These are phyloP conservation scores for Gastracanthus pulcherrimus DNA, from an alignment of 2,888 invertebrate species.

Conservation along the genomic window DNA sequence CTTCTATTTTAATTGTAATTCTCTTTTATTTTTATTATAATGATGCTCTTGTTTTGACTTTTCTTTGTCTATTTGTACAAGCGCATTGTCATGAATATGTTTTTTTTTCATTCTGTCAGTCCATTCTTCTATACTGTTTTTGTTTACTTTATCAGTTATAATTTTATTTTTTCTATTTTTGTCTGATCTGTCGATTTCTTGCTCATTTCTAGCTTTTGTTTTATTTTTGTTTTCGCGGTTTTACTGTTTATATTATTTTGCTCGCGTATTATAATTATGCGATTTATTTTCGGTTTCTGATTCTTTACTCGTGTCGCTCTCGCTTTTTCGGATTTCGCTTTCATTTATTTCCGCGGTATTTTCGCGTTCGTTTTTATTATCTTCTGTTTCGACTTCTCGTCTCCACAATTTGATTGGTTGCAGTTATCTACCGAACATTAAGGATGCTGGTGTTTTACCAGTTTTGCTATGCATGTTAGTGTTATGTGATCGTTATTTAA, in stretches of 20 bases:
- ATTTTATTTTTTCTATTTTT: not conserved
- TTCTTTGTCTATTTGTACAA: not conserved
- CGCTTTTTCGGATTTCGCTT: not conserved
- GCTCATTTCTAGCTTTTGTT: not conserved
- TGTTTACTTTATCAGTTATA: not conserved
- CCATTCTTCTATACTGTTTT: not conserved
- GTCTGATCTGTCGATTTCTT: not conserved
- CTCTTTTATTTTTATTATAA: not conserved
- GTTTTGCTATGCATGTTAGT: not conserved
- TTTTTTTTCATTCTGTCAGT: not conserved
- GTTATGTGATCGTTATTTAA: too few species aligned
- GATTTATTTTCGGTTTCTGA: not conserved
- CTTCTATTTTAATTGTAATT: not conserved
- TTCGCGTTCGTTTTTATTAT: not conserved
- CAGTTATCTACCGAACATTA: constrained; percentile 36
- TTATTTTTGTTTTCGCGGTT: not conserved
- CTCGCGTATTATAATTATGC: not conserved
- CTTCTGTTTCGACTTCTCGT: not conserved
- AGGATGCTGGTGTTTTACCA: constrained; percentile 22
- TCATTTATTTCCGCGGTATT: not conserved
- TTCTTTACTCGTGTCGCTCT: too few species aligned
- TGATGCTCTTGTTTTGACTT: not conserved
- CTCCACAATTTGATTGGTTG: not conserved
- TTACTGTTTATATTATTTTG: not conserved
- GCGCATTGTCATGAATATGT: not conserved